Percentiles rank a stretch among this genome's conserved stretches.
Conservation (phyloP, 2,888 invertebrate species). For the Cactoblastis cactorum region DNA sequence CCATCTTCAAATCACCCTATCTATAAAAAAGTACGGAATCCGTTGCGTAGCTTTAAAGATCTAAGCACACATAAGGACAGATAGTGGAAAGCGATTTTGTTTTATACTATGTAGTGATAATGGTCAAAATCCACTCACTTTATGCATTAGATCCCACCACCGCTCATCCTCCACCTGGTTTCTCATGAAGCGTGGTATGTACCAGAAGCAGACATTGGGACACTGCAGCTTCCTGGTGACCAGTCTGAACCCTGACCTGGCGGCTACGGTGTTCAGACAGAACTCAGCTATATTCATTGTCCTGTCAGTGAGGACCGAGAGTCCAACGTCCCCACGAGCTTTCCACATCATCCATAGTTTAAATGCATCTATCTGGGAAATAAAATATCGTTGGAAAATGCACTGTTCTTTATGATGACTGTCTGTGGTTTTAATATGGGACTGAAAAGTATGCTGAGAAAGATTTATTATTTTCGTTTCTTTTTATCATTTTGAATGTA, state of each 20-base stretch:
- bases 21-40: too few relatives aligned
- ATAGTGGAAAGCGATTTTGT: too few relatives aligned
- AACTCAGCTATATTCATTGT: conserved; percentile 81
- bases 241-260: conserved; percentile 79
- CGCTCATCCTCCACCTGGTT: conserved; percentile 48
- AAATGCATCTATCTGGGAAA: conserved; percentile 86
- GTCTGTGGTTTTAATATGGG: too few relatives aligned
- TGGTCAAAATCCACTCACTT: conserved; percentile 51
- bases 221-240: conserved; percentile 81
- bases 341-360: conserved; percentile 97
- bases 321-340: conserved; percentile 83
- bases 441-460: too few relatives aligned
- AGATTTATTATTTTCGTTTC: too few relatives aligned
- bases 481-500: too few relatives aligned
- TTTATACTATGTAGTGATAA: too few relatives aligned
- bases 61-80: too few relatives aligned
- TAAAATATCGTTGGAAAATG: too few relatives aligned
- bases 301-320: conserved; percentile 81
- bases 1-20: neutral
- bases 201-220: conserved; percentile 96
- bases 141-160: conserved; percentile 77
- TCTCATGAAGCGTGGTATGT: conserved; percentile 81
- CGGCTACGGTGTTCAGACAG: conserved; percentile 72
- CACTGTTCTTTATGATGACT: too few relatives aligned
- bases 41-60: too few relatives aligned